Evolutionary conservation across 2,113 vertebrate genomes (phyloP), one percentile per base, ranked within the genome.

Genomic region (Micromys minutus): DNA sequence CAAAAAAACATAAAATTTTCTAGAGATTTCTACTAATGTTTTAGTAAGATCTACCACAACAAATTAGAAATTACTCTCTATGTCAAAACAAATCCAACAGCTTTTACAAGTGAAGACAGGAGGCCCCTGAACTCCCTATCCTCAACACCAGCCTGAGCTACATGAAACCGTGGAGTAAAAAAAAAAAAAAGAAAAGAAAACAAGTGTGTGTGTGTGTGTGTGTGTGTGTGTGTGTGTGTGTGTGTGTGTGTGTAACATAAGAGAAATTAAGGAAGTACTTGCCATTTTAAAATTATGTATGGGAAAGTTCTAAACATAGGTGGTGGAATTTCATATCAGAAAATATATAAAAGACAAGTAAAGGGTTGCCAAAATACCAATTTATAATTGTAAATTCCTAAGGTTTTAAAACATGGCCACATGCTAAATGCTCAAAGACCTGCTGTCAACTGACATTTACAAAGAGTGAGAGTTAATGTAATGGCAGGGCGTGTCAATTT

Each of bases 401-500:
- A 91, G 83, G 81, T 94, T 97, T 94, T 97, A 94, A 96, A 96
- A 80, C 81, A 94, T 5, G 93, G 92, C 50, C 95, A 93, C 74
- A 96, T 76, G 95, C 86, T 96, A 93, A 97, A n/a, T 95, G 83
- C 55, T 79, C 89, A 95, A 89, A 96, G 94, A 96, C 87, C 92
- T 96, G 96, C 83, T 96, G 91, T 91, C 95, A 91, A 96, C 57
- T 0, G 2, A 96, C 96, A 93, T 94, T 42, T 95, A 93, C 79
- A 55, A 69, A 96, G 77, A 76, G 92, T 92, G 90, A 71, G 65
- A 97, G 96, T 93, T 95, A 97, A 98, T 95, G 90, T 95, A 97
- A 98, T 95, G 90, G 95, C 93, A 92, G 74, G 95, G 89, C 93
- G 95, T 95, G 93, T 91, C 97, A 95, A 85, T 97, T 97, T 95